Conservation (phyloP, 1,140 invertebrate species). For the Drosophila neocordata region DNA sequence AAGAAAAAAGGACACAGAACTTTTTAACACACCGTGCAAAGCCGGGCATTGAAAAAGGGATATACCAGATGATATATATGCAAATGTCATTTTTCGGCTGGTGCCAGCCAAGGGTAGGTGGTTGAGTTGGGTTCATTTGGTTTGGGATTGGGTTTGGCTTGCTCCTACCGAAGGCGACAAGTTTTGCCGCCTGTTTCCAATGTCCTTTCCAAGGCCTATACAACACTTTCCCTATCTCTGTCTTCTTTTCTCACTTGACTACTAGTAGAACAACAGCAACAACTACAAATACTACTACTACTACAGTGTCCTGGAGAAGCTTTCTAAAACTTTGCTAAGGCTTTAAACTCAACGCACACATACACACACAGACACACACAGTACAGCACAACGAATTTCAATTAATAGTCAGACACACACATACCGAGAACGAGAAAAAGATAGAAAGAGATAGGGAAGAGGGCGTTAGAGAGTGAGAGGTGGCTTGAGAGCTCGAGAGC, state of each 20-base stretch:
- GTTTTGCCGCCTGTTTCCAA: constrained; percentile 71
- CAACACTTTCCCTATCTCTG: constrained; percentile 10
- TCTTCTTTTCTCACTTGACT: background rate
- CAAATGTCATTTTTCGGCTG: constrained; percentile 52
- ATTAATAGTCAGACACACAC: constrained; percentile 71
- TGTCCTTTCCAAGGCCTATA: constrained; percentile 67
- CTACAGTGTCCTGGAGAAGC: constrained; percentile 34
- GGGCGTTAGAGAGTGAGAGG: constrained; percentile 7
- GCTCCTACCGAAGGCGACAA: constrained; percentile 49
- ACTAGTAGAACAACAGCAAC: background rate
- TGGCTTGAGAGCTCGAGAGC: constrained; percentile 29
- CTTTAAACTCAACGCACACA: constrained; percentile 59
- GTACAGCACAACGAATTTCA: constrained; percentile 72
- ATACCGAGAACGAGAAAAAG: constrained; percentile 9
- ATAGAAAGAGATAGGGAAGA: background rate
- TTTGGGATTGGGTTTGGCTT: background rate
- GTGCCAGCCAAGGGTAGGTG: background rate
- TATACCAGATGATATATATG: constrained; percentile 72
- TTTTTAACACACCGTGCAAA: constrained; percentile 63
- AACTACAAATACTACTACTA: background rate
- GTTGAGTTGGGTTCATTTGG: background rate
- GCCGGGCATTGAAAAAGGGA: constrained; percentile 57
- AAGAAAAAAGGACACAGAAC: constrained; percentile 47
- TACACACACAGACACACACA: constrained; percentile 38
- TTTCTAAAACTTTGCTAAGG: constrained; percentile 66